Evolutionary conservation across 2,888 invertebrate genomes (phyloP), one percentile per base, ranked within the genome.

Genomic region (Lasioglossum oenotherae): DNA sequence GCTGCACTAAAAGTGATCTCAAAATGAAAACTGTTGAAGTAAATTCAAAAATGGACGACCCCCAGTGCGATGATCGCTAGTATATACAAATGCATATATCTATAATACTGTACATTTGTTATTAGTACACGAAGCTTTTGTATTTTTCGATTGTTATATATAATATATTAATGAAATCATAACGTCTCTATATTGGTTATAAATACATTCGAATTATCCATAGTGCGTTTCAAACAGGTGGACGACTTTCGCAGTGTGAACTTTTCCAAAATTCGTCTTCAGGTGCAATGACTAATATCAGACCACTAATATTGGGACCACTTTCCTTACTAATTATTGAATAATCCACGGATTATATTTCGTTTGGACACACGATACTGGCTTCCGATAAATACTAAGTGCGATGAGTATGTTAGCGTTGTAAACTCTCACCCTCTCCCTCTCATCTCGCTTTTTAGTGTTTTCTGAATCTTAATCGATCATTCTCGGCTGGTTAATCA

Each of bases 321-420:
- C 35, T 23, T 60, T 27, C 35, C 71, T 79, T 75, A 78, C 76
- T 85, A 53, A 76, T 82, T 86, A 78, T 38, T 60, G 60, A 27
- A 79, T 79, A 49, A 78, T 31, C 64, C 64, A 31, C 16, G 64
- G 64, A 81, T 82, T 78, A 74, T 78, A 38, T 41, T 71, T 46
- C 57, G 46, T 67, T 64, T 75, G 74, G 72, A 80, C 67, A 49
- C 44, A 38, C 41, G 41, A 41, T 80, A 81, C 67, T 64, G 85
- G 80, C 79, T 84, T 84, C 80, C 31, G 44, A 78, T 74, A 82
- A 71, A 46, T 81, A 85, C 67, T 81, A 81, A 74, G 44, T 64
- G 38, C 81, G 88, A 86, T 88, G 86, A 88, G 86, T 67, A 88
- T 86, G 82, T 82, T 84, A 81, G 81, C 88, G 72, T 84, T 72